Evolutionary conservation across 2,888 invertebrate species (phyloP).

Genomic region (Pocota personata): DNA sequence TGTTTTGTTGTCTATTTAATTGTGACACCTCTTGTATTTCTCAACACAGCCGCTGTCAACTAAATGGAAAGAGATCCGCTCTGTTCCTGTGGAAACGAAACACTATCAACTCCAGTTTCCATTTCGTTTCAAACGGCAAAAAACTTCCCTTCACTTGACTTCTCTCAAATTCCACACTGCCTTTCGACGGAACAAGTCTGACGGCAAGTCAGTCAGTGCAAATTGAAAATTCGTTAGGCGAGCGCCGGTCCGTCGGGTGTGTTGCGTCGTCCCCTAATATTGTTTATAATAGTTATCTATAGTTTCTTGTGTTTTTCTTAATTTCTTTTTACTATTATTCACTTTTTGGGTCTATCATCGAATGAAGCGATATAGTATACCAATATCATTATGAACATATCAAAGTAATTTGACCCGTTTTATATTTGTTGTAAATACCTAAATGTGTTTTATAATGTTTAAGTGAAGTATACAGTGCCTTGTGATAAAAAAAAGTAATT

Average conservation of each 20-base stretch:
- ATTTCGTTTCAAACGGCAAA: slow-evolving; percentile 7
- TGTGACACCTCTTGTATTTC: background rate
- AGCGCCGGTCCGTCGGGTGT: slow-evolving; percentile 58
- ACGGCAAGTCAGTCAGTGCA: slow-evolving; percentile 37
- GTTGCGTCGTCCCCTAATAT: slow-evolving; percentile 52
- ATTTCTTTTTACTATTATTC: slow-evolving; percentile 2
- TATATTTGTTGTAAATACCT: slow-evolving; percentile 8
- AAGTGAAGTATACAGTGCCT: slow-evolving; percentile 62
- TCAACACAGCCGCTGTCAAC: background rate
- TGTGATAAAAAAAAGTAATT: slow-evolving; percentile 46
- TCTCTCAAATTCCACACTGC: slow-evolving; percentile 11
- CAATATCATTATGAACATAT: slow-evolving; percentile 42
- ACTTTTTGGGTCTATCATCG: slow-evolving; percentile 12
- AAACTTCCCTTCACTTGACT: background rate
- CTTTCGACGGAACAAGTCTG: background rate
- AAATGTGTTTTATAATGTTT: slow-evolving; percentile 23
- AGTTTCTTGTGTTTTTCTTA: slow-evolving; percentile 43
- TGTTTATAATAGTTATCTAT: slow-evolving; percentile 68
- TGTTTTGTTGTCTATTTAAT: too few species aligned
- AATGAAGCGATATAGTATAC: background rate
- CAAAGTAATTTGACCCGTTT: slow-evolving; percentile 19
- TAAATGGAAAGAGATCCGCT: background rate
- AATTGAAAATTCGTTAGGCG: slow-evolving; percentile 53
- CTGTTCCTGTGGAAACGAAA: background rate
- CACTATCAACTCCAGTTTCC: background rate